These are phyloP conservation scores for Microcebus griseorufus DNA, from an alignment of 2,113 vertebrate genomes.

Conservation along the genomic window DNA sequence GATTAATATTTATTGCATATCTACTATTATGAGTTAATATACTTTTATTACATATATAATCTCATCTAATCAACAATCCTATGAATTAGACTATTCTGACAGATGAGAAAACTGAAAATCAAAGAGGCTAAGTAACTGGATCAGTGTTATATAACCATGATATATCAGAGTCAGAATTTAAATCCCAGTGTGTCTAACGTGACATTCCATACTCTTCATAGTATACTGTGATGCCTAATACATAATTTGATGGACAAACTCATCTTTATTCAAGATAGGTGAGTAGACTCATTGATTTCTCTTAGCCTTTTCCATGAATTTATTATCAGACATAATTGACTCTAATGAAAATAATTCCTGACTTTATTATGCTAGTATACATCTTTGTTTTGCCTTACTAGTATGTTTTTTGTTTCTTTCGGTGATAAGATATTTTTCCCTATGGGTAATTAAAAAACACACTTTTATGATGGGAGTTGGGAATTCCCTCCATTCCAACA, in stretches of 20 bases:
- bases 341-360: not conserved
- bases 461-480: not conserved
- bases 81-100: slow-evolving; percentile 5
- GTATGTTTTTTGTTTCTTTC: not conserved
- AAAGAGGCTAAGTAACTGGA: not conserved
- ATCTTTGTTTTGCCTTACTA: not conserved
- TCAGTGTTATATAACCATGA: not conserved
- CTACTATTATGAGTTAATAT: not conserved
- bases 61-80: not conserved
- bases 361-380: not conserved
- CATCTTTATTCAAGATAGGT: not conserved
- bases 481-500: not conserved
- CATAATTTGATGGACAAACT: not conserved
- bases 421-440: not conserved
- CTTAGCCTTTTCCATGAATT: not conserved
- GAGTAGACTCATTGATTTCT: not conserved
- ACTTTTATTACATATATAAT: not conserved
- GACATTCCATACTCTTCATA: not conserved
- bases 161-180: not conserved
- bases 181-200: not conserved
- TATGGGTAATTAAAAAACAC: not conserved
- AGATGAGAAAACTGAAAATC: not conserved
- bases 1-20: not conserved
- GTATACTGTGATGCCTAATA: not conserved
- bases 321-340: not conserved